Conservation (phyloP, 30 jellyfish, hydroid and myxozoan genomes). For the Aurelia coerulea region DNA sequence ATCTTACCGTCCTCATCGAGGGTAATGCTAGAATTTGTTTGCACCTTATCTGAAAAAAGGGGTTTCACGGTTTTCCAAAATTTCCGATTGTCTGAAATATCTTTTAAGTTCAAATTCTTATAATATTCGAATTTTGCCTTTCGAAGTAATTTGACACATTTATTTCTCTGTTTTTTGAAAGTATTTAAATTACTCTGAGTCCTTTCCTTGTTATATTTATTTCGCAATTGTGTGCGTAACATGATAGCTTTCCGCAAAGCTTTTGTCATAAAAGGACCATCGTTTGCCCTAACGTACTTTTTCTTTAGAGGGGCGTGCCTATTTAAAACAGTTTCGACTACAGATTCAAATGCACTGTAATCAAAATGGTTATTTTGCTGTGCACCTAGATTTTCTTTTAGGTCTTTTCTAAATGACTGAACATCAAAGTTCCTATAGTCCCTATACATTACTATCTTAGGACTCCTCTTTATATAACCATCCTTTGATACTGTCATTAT, state of each 20-base stretch:
- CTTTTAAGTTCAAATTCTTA: neutral
- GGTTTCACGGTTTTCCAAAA: constrained; percentile 59
- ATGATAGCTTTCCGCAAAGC: constrained; percentile 17
- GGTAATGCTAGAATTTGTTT: neutral
- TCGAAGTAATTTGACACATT: constrained; percentile 21
- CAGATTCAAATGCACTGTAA: neutral
- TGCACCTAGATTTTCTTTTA: neutral
- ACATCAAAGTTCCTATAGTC: constrained; percentile 4
- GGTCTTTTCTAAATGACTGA: neutral
- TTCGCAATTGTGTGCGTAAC: constrained; percentile 6
- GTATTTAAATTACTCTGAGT: neutral
- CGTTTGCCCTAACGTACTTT: neutral
- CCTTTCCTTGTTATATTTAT: constrained; percentile 5
- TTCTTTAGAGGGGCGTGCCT: constrained; percentile 15
- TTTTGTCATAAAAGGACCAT: constrained; percentile 34
- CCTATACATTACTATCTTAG: constrained; percentile 3
- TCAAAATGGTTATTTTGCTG: neutral
- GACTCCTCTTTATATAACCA: constrained; percentile 40
- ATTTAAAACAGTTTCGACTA: neutral
- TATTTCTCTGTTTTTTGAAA: constrained; percentile 17
- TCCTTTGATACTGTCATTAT: neutral
- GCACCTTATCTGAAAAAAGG: constrained; percentile 27
- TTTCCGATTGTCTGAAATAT: constrained; percentile 20
- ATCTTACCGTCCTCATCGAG: constrained; percentile 3
- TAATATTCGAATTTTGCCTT: constrained; percentile 23